phyloP scores from a whole-genome alignment of 2,888 invertebrate genomes.

The Drosophila longiperda region DNA sequence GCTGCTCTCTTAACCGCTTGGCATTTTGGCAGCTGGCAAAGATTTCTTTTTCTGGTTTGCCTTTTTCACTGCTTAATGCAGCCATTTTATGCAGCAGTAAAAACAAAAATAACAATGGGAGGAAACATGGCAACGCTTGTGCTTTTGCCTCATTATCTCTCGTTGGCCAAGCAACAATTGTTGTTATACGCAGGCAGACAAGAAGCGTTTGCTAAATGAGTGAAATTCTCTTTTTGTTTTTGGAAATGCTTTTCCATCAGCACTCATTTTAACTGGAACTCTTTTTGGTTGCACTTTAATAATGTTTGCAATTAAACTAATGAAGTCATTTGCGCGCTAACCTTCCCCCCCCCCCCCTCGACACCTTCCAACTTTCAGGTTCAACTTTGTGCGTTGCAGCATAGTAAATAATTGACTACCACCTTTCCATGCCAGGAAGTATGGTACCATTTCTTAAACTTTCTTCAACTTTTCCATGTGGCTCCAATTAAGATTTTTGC shows the following conservation, averaged over 20 bases:
- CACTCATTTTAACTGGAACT: slow-evolving; percentile 41
- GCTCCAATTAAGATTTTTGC: slow-evolving; percentile 10
- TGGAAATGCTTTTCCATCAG: neutral
- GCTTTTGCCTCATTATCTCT: slow-evolving; percentile 53
- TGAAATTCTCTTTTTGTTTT: slow-evolving; percentile 26
- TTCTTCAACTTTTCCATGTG: slow-evolving; percentile 27
- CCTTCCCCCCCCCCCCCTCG: slow-evolving; percentile 9
- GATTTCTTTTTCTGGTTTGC: slow-evolving; percentile 47
- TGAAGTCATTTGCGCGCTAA: slow-evolving; percentile 68
- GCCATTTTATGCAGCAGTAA: slow-evolving; percentile 63
- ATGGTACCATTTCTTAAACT: slow-evolving; percentile 34
- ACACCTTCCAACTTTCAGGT: neutral
- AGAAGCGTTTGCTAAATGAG: slow-evolving; percentile 58
- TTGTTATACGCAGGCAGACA: slow-evolving; percentile 41
- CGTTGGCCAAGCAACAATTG: slow-evolving; percentile 54
- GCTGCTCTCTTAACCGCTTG: slow-evolving; percentile 43
- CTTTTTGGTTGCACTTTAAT: slow-evolving; percentile 54
- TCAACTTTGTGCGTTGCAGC: slow-evolving; percentile 1
- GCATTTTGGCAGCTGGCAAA: slow-evolving; percentile 70
- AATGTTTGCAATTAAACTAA: slow-evolving; percentile 79
- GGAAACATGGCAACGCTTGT: slow-evolving; percentile 31
- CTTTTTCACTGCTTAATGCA: slow-evolving; percentile 60
- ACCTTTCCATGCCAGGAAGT: slow-evolving; percentile 10
- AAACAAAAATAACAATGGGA: slow-evolving; percentile 10
- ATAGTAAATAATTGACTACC: slow-evolving; percentile 21